These are phyloP conservation scores for Tolmerus cingulatus DNA, from an alignment of 2,888 invertebrate genomes.

Conservation along the genomic window DNA sequence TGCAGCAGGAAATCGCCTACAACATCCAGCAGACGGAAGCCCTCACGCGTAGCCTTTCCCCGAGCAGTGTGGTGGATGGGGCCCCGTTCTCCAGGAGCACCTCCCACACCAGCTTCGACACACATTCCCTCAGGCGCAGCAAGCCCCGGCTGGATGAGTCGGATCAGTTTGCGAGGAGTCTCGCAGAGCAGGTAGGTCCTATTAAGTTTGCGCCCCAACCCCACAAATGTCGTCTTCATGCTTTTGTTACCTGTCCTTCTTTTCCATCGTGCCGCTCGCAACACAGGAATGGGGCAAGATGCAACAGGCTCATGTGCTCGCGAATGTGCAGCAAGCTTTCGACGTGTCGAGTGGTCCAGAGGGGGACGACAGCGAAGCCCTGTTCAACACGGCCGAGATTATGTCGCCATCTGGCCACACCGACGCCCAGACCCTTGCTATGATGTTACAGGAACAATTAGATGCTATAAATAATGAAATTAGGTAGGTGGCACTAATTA, in stretches of 20 bases:
- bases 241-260: background rate
- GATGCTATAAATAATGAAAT: conserved; percentile 99
- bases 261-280: background rate
- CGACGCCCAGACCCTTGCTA: conserved; percentile 96
- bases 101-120: conserved; percentile 80
- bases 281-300: conserved; percentile 92
- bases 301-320: conserved; percentile 88
- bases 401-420: conserved; percentile 78
- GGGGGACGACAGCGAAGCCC: conserved; percentile 80
- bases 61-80: conserved; percentile 69
- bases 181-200: conserved; percentile 64
- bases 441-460: conserved; percentile 98
- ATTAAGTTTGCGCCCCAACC: background rate
- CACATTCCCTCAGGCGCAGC: conserved; percentile 73
- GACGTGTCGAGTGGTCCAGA: conserved; percentile 89
- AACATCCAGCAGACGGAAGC: conserved; percentile 94
- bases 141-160: conserved; percentile 72
- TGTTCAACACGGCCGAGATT: conserved; percentile 77
- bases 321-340: conserved; percentile 91
- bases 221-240: background rate
- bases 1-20: conserved; percentile 88
- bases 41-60: conserved; percentile 86
- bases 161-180: conserved; percentile 67
- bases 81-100: conserved; percentile 73
- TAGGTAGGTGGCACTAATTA: conserved; percentile 55